Evolutionary conservation across 2,113 vertebrate genomes (phyloP), one percentile per base, ranked within the genome.

Genomic region (Thinocorus orbignyianus): DNA sequence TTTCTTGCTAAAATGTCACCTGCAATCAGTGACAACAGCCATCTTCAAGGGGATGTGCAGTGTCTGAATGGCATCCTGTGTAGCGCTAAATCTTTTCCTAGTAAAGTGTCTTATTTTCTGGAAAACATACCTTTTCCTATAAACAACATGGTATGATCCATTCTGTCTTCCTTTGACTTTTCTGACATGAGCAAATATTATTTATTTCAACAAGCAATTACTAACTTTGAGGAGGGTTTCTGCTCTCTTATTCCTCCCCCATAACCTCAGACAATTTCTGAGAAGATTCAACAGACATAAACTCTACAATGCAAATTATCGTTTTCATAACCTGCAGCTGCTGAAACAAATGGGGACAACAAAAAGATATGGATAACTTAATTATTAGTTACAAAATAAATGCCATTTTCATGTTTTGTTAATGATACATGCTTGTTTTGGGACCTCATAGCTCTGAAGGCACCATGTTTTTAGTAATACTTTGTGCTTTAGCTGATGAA

Each of bases 101-200:
- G 19, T 51, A 81, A 26, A 41, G 17, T 55, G 11, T 64, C 33
- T 60, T 48, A 39, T n/a, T 90, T 70, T 52, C 49, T 77, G 15
- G 13, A 84, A 92, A 81, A 26, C 23, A 42, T 20, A n/a, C 5
- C 42, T 81, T 74, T 84, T 81, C 26, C 24, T 78, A 16, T 77
- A 37, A 73, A 68, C 19, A 37, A 42, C 24, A 22, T 18, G 24
- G 3, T 26, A 22, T 11, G 19, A 49, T 58, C 39, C 48, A 13
- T 88, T 92, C 39, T 84, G 39, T 71, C 83, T 91, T 88, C 19
- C 37, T 81, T 91, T 87, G 81, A 66, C 48, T 78, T 91, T 15
- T 81, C 52, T 90, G 44, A 71, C 69, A 87, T 5, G 28, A 89
- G 11, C 52, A 54, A 84, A 13, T 48, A 28, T 73, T 90, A 54